Evolutionary conservation across 2,888 invertebrate genomes (phyloP).

Genomic region (Vesta saturnalis): DNA sequence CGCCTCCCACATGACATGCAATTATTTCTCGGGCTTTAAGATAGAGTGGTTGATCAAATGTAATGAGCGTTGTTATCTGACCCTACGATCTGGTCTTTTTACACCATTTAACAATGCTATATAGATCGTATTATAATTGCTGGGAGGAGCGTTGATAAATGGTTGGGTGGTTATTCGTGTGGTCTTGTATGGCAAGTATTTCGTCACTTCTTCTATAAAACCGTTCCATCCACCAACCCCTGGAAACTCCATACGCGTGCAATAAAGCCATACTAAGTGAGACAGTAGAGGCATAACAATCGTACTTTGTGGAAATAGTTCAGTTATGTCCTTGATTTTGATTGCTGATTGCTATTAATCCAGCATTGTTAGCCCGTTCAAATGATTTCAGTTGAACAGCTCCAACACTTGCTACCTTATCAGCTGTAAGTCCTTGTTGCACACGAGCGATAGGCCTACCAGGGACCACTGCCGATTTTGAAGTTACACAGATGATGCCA

Average conservation of each 20-base stretch:
- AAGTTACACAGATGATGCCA: no score
- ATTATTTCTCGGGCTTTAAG: conserved; percentile 3
- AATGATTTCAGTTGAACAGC: no score
- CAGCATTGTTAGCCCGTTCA: background rate
- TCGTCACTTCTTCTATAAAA: background rate
- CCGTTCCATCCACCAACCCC: background rate
- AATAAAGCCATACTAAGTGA: background rate
- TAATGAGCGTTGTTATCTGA: background rate
- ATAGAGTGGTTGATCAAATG: no score
- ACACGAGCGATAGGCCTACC: no score
- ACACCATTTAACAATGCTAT: background rate
- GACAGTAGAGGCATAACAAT: background rate
- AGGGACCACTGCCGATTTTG: no score
- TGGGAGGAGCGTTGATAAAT: background rate
- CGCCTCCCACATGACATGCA: background rate
- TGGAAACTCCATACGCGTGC: background rate
- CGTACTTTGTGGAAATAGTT: background rate
- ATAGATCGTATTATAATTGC: conserved; percentile 3
- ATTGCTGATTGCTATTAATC: background rate
- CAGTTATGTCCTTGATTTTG: background rate
- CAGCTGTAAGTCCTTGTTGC: no score
- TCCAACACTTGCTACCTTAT: no score
- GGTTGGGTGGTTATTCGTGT: background rate
- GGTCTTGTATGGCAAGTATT: background rate
- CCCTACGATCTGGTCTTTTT: background rate